Evolutionary conservation across 2,888 invertebrate species (phyloP).

Genomic region (Theodoxus fluviatilis): DNA sequence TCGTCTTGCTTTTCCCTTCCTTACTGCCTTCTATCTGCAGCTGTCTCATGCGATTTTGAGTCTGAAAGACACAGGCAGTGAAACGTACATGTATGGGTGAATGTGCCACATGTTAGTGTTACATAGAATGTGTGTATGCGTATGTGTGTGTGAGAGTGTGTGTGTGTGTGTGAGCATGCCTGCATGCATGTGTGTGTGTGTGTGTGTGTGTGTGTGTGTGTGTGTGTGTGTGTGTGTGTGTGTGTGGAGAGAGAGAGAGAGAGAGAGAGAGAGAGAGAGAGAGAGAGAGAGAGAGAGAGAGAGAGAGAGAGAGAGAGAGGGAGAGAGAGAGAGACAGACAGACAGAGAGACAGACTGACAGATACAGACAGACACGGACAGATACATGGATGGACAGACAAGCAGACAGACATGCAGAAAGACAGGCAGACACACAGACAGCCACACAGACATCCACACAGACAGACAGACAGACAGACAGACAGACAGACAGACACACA

Average conservation of each 20-base stretch:
- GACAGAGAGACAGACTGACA: conserved; percentile 4
- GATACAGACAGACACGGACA: not conserved
- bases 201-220: not conserved
- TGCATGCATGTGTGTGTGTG: not conserved
- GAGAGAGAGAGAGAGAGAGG: not conserved
- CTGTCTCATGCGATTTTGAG: conserved; percentile 45
- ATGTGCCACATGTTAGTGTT: no score
- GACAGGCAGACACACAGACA: not conserved
- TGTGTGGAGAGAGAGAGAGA: not conserved
- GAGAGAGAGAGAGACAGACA: not conserved
- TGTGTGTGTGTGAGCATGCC: not conserved
- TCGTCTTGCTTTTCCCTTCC: conserved; percentile 31
- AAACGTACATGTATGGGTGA: no score
- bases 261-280: not conserved
- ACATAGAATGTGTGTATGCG: not conserved
- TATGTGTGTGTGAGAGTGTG: not conserved
- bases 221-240: not conserved
- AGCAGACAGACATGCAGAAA: not conserved
- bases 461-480: no score
- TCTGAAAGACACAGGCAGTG: conserved; percentile 40
- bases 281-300: not conserved
- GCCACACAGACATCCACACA: no score
- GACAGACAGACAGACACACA: no score
- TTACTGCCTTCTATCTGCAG: conserved; percentile 36
- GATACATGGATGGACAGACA: not conserved